Evolutionary conservation across 1,140 invertebrate species (phyloP).

Genomic region (Pseudomyrmex pallidus): DNA sequence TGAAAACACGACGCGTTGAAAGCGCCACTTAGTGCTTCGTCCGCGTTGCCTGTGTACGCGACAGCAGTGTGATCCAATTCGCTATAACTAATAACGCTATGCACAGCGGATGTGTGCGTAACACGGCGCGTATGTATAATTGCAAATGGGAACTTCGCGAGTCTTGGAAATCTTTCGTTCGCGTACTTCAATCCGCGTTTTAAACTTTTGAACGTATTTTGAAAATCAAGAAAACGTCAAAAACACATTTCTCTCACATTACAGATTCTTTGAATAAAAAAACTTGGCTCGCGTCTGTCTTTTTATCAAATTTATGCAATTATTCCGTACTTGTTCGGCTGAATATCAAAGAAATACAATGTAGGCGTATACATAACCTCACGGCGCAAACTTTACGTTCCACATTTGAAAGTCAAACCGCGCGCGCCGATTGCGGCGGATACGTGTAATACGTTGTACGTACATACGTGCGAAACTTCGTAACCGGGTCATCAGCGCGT

Average conservation of each 20-base stretch:
- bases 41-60: background rate
- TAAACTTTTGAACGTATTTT: no score
- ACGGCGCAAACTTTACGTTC: background rate
- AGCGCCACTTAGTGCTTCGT: background rate
- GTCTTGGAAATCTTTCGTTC: background rate
- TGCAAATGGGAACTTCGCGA: background rate
- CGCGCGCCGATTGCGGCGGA: background rate
- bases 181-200: no score
- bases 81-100: background rate
- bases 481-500: slow-evolving; percentile 11
- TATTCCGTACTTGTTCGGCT: background rate
- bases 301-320: background rate
- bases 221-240: no score
- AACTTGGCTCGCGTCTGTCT: no score
- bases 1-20: background rate
- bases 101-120: background rate
- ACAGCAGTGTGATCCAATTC: slow-evolving; percentile 16
- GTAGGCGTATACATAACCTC: no score
- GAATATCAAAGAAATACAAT: background rate
- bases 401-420: slow-evolving; percentile 5
- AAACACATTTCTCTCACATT: no score
- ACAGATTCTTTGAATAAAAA: background rate
- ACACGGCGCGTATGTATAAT: background rate
- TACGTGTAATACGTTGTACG: background rate
- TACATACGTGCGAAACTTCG: background rate